These are phyloP conservation scores for Sebastes hubbsi DNA, from an alignment of 2,797 vertebrate genomes.

Conservation along the genomic window DNA sequence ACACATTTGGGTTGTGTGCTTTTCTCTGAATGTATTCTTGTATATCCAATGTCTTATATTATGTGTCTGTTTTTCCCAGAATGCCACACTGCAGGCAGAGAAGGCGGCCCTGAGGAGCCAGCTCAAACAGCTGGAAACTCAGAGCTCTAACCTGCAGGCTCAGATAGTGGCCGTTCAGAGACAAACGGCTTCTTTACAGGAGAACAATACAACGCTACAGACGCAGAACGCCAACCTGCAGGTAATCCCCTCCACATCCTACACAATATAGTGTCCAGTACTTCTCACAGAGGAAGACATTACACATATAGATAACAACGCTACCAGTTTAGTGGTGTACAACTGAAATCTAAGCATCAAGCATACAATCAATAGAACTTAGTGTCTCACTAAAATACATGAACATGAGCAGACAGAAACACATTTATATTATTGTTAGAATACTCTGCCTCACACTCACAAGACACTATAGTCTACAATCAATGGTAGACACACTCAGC, in stretches of 20 bases:
- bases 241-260: constrained; percentile 75
- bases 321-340: background rate
- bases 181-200: constrained; percentile 93
- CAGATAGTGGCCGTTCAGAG: constrained; percentile 96
- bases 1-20: background rate
- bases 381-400: background rate
- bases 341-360: background rate
- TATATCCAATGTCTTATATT: background rate
- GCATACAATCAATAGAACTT: background rate
- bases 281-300: background rate
- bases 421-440: background rate
- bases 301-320: background rate
- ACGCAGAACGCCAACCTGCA: constrained; percentile 98
- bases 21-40: background rate
- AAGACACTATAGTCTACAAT: background rate
- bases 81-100: constrained; percentile 97
- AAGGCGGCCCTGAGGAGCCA: constrained; percentile 95
- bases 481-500: background rate
- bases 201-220: constrained; percentile 94
- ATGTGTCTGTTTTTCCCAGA: constrained; percentile 78
- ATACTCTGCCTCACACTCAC: background rate
- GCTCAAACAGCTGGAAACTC: constrained; percentile 94
- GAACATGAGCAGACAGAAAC: background rate
- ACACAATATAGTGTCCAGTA: background rate
- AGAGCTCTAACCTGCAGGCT: constrained; percentile 95